A percentile compares a stretch with the other conserved stretches of the same genome.
Evolutionary conservation across 2,797 vertebrate species (phyloP).

Genomic region (Acanthiza pusilla): DNA sequence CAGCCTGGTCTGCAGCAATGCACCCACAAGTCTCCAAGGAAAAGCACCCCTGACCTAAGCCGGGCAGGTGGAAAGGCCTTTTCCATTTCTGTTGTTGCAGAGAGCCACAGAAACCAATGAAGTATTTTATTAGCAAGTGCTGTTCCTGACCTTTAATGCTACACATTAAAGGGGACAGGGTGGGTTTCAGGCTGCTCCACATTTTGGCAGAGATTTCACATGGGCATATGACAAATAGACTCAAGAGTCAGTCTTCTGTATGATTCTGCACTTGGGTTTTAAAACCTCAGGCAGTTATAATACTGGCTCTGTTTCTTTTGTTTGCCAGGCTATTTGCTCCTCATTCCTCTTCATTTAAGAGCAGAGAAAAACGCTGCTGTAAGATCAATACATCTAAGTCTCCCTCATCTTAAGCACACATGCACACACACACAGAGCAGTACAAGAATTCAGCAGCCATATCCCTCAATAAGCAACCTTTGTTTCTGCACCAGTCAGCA

Average conservation of each 20-base stretch:
- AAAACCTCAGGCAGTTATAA: constrained; percentile 38
- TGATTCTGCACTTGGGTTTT: not conserved
- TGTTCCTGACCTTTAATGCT: not conserved
- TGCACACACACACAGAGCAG: not conserved
- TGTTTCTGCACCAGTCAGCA: not conserved
- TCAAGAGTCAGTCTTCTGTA: not conserved
- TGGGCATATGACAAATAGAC: not conserved
- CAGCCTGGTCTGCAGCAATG: not conserved
- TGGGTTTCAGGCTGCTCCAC: not conserved
- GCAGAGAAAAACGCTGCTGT: constrained; percentile 9
- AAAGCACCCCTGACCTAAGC: not conserved
- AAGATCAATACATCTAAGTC: constrained; percentile 45
- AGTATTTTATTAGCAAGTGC: not conserved
- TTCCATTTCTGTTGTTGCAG: not conserved
- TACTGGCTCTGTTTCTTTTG: constrained; percentile 45
- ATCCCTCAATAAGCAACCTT: not conserved
- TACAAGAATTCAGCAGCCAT: not conserved
- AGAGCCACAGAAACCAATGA: not conserved
- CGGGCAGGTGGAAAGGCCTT: not conserved
- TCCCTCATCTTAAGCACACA: not conserved
- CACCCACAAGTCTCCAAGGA: not conserved
- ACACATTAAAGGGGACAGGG: not conserved
- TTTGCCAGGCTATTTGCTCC: constrained; percentile 43
- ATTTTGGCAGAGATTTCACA: not conserved
- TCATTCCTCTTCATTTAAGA: constrained; percentile 55